Percentiles rank a stretch among this genome's conserved stretches.
phyloP scores from a whole-genome alignment of 30 jellyfish, hydroid and myxozoan genomes.

The Aurelia sp. region DNA sequence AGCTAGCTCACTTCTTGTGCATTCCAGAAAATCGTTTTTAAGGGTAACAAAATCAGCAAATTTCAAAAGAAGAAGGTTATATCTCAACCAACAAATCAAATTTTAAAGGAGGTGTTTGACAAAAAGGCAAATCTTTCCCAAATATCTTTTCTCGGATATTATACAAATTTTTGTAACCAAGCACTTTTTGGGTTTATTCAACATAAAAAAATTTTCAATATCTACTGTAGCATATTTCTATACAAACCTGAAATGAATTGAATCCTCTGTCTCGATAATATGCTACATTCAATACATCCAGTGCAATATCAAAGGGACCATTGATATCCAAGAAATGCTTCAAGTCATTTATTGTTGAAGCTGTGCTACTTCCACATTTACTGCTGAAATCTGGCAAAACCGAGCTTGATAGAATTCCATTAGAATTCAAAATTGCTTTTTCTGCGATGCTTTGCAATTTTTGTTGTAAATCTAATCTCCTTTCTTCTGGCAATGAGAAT shows the following conservation, averaged over 20 bases:
- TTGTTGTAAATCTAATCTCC: constrained; percentile 15
- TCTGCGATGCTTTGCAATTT: constrained; percentile 37
- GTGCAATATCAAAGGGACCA: constrained; percentile 71
- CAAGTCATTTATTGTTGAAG: not conserved
- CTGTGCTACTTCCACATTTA: not conserved
- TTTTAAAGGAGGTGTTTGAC: too few relatives aligned
- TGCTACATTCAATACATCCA: constrained; percentile 67
- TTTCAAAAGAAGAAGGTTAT: too few relatives aligned
- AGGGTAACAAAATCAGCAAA: too few relatives aligned
- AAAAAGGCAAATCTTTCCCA: too few relatives aligned
- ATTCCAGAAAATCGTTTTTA: not conserved
- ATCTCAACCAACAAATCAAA: too few relatives aligned
- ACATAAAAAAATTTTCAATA: too few relatives aligned
- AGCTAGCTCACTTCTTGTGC: too few relatives aligned
- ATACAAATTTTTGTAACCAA: too few relatives aligned
- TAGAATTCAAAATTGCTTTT: constrained; percentile 18
- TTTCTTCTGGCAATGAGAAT: constrained; percentile 29
- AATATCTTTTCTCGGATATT: too few relatives aligned
- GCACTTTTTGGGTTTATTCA: too few relatives aligned
- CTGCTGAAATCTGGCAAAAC: constrained; percentile 2
- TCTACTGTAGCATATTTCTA: too few relatives aligned
- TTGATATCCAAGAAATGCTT: constrained; percentile 34
- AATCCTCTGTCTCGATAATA: constrained; percentile 64
- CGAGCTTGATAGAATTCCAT: not conserved
- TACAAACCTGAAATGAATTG: constrained; percentile 72